phyloP scores from a whole-genome alignment of 2,888 invertebrate species.

The Euplagia quadripunctaria region DNA sequence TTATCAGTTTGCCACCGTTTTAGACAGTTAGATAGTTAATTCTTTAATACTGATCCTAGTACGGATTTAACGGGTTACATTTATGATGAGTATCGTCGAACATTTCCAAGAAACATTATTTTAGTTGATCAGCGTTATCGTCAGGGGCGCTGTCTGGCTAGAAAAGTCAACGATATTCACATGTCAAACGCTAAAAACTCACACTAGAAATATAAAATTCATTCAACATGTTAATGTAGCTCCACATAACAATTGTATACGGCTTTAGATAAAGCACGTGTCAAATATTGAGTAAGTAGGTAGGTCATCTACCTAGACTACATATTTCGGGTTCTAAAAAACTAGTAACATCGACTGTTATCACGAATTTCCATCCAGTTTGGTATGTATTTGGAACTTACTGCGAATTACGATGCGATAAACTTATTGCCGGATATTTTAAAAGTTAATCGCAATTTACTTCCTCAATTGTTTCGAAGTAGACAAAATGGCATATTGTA shows the following conservation, averaged over 20 bases:
- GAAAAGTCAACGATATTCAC: too few relatives aligned
- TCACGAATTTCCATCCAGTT: background rate
- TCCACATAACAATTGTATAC: background rate
- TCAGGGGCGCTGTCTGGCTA: too few relatives aligned
- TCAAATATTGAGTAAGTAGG: background rate
- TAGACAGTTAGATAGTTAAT: too few relatives aligned
- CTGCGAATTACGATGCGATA: constrained; percentile 1
- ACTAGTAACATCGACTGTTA: background rate
- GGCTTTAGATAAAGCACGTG: background rate
- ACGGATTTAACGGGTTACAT: too few relatives aligned
- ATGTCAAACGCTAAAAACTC: too few relatives aligned
- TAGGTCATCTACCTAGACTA: background rate
- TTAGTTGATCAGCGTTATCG: too few relatives aligned
- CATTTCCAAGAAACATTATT: too few relatives aligned
- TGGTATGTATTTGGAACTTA: background rate
- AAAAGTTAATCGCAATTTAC: constrained; percentile 3
- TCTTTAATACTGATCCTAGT: too few relatives aligned
- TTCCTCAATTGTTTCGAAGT: background rate
- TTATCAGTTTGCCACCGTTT: too few relatives aligned
- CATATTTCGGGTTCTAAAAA: background rate
- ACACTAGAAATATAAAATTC: background rate
- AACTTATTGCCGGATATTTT: constrained; percentile 4
- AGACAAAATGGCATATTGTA: background rate
- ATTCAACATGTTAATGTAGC: background rate
- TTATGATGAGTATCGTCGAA: too few relatives aligned